phyloP scores from a whole-genome alignment of 1,140 invertebrate genomes.

The Leptinotarsa defecta region DNA sequence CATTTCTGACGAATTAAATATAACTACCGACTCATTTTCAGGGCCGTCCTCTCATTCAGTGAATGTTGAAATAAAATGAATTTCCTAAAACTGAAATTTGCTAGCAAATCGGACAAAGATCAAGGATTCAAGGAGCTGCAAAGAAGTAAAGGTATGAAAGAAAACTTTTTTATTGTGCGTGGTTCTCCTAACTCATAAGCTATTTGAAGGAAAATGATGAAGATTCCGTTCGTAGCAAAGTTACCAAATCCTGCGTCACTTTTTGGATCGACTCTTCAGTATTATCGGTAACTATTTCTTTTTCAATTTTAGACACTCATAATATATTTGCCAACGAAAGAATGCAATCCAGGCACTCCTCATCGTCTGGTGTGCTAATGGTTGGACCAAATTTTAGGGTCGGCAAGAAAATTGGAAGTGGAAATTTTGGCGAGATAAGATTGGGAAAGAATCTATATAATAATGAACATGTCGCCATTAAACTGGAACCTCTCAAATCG shows the following conservation, averaged over 20 bases:
- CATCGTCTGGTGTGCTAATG: slow-evolving; percentile 75
- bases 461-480: slow-evolving; percentile 99
- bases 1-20: no score
- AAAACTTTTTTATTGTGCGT: slow-evolving; percentile 26
- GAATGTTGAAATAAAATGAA: slow-evolving; percentile 38
- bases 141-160: slow-evolving; percentile 20
- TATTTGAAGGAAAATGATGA: slow-evolving; percentile 15
- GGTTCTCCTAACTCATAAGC: slow-evolving; percentile 17
- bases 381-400: slow-evolving; percentile 99
- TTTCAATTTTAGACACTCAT: slow-evolving; percentile 39
- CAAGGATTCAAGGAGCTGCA: slow-evolving; percentile 18
- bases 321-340: slow-evolving; percentile 31
- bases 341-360: slow-evolving; percentile 39
- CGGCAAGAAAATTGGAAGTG: slow-evolving; percentile 99
- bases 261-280: slow-evolving; percentile 22
- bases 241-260: background rate
- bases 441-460: slow-evolving; percentile 99
- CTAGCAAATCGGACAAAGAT: slow-evolving; percentile 25
- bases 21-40: slow-evolving; percentile 11
- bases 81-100: slow-evolving; percentile 43
- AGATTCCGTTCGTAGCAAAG: slow-evolving; percentile 7
- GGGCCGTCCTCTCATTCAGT: slow-evolving; percentile 28
- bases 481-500: slow-evolving; percentile 99
- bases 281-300: slow-evolving; percentile 34
- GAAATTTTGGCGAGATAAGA: slow-evolving; percentile 98